phyloP scores from a whole-genome alignment of 2,888 invertebrate genomes.

The Phymatocera aterrima region DNA sequence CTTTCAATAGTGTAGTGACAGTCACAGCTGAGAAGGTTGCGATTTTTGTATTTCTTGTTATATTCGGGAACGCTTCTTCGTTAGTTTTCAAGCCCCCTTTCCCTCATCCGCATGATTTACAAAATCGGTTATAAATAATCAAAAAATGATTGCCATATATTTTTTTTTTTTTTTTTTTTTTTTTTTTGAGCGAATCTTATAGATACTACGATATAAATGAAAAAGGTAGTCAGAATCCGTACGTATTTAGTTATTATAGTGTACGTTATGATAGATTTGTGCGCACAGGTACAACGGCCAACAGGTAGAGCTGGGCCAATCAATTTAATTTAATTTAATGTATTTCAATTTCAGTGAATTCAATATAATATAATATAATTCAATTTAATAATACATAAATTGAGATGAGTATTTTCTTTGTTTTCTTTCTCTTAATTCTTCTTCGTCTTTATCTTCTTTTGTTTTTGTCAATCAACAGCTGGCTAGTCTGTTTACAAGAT shows the following conservation, averaged over 20 bases:
- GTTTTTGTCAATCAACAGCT: conserved; percentile 61
- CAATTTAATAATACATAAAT: not conserved
- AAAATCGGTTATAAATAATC: conserved; percentile 12
- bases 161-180: not conserved
- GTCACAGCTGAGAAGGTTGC: no score
- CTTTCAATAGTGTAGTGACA: no score
- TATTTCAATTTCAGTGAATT: not conserved
- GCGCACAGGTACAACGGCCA: no score
- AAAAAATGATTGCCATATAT: conserved; percentile 41
- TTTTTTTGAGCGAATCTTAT: conserved; percentile 37
- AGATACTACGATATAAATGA: not conserved
- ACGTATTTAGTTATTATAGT: not conserved
- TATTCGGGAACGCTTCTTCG: no score
- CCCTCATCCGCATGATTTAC: no score
- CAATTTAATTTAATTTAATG: no score
- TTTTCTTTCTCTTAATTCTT: not conserved
- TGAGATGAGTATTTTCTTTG: not conserved
- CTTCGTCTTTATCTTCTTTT: no score
- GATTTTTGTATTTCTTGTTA: no score
- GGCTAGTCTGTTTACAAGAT: conserved; percentile 61
- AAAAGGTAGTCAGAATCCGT: not conserved
- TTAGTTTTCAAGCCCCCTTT: no score
- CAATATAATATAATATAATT: not conserved
- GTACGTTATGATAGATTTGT: not conserved
- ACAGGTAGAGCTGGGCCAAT: no score